Percentiles rank a stretch among this genome's conserved stretches.
These are phyloP conservation scores for Sebastes ruberrimus DNA, from an alignment of 2,797 vertebrate species.

Conservation along the genomic window DNA sequence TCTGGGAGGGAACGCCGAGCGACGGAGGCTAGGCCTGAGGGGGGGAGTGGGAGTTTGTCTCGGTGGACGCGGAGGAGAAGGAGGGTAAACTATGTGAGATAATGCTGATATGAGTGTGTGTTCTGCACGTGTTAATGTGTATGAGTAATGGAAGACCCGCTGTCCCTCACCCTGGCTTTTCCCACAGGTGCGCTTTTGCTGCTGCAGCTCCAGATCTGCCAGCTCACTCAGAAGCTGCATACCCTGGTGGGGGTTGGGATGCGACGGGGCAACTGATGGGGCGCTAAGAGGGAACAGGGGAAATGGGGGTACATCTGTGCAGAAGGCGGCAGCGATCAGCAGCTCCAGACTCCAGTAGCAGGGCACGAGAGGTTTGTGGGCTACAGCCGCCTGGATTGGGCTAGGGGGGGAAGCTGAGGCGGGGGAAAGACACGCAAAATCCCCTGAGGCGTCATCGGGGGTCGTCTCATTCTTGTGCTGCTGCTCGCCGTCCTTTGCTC, in stretches of 20 bases:
- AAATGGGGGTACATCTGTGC: slow-evolving; percentile 81
- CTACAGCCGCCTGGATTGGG: slow-evolving; percentile 5
- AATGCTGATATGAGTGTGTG: slow-evolving; percentile 24
- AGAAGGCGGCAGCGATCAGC: slow-evolving; percentile 90
- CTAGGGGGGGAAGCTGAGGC: slow-evolving; percentile 23
- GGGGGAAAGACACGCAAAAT: slow-evolving; percentile 60
- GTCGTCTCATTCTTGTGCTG: slow-evolving; percentile 44
- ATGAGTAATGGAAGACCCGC: slow-evolving; percentile 9
- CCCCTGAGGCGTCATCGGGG: slow-evolving; percentile 42
- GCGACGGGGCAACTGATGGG: slow-evolving; percentile 55
- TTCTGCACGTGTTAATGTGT: slow-evolving; percentile 26
- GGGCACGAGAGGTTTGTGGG: slow-evolving; percentile 68
- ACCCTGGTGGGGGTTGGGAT: slow-evolving; percentile 83
- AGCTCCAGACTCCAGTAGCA: slow-evolving; percentile 90
- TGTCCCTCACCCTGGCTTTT: slow-evolving; percentile 79
- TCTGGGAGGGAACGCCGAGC: slow-evolving; percentile 50
- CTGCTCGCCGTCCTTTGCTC: slow-evolving; percentile 41
- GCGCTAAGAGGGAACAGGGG: slow-evolving; percentile 71
- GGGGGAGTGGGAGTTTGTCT: slow-evolving; percentile 61
- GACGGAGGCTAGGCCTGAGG: slow-evolving; percentile 62
- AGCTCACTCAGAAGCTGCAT: slow-evolving; percentile 95
- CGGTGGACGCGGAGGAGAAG: slow-evolving; percentile 43
- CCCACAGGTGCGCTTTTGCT: slow-evolving; percentile 73
- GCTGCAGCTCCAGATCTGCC: slow-evolving; percentile 90
- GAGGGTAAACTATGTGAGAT: slow-evolving; percentile 37